Conservation (phyloP, 2,888 invertebrate genomes). For the Dichetophora obliterata region DNA sequence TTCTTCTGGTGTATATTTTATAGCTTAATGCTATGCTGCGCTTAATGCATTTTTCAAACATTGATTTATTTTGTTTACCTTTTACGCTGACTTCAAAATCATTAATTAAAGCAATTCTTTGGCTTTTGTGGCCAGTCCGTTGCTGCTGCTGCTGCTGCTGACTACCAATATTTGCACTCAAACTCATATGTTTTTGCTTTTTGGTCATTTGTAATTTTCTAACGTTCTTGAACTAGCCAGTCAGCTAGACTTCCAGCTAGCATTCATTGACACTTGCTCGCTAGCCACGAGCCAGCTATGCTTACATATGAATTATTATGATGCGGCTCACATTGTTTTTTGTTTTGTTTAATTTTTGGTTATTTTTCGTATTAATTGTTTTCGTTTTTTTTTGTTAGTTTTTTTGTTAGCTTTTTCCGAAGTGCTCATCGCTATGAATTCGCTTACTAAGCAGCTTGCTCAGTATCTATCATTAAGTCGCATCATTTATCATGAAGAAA, state of each 20-base stretch:
- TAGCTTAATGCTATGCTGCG: too few species aligned
- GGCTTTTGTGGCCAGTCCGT: slow-evolving; percentile 16
- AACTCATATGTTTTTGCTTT: too few species aligned
- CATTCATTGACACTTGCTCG: too few species aligned
- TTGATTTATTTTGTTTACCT: slow-evolving; percentile 2
- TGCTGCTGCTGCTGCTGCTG: too few species aligned
- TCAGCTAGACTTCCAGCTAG: too few species aligned
- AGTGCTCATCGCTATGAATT: not conserved
- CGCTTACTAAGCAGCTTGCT: not conserved
- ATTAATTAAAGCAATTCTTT: slow-evolving; percentile 1
- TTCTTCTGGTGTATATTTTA: too few species aligned
- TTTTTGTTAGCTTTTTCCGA: not conserved
- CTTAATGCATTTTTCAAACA: not conserved
- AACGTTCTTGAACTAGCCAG: slow-evolving; percentile 37
- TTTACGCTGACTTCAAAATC: not conserved
- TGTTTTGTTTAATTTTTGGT: slow-evolving; percentile 32
- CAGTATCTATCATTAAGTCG: slow-evolving; percentile 7
- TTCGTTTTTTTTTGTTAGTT: not conserved
- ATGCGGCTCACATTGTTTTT: not conserved
- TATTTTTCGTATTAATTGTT: not conserved
- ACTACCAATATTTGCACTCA: too few species aligned
- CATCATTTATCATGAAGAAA: not conserved
- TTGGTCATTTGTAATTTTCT: slow-evolving; percentile 49
- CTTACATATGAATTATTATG: too few species aligned
- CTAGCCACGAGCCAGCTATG: too few species aligned